phyloP scores from a whole-genome alignment of 2,797 vertebrate genomes.

The Notoglanidium macrostoma region DNA sequence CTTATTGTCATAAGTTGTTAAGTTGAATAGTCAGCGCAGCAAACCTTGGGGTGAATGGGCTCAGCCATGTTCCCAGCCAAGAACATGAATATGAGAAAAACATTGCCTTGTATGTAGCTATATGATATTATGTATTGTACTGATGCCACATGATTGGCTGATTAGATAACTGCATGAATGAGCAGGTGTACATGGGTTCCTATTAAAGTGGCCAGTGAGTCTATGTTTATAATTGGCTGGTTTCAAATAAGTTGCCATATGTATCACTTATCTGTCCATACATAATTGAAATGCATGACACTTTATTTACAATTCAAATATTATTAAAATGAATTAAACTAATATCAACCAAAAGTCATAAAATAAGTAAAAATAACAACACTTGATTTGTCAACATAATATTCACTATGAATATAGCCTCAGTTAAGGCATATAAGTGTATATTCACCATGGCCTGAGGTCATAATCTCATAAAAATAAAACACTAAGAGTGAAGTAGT shows the following conservation, averaged over 20 bases:
- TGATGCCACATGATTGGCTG: not conserved
- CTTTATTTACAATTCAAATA: not conserved
- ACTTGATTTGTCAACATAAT: not conserved
- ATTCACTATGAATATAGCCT: not conserved
- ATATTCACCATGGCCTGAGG: not conserved
- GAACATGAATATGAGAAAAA: not conserved
- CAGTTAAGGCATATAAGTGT: not conserved
- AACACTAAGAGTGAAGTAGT: conserved; percentile 18
- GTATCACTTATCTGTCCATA: not conserved
- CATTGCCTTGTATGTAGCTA: not conserved
- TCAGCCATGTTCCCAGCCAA: not conserved
- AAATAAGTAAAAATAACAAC: not conserved
- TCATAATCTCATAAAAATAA: conserved; percentile 15
- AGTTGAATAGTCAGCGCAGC: not conserved
- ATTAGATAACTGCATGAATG: not conserved
- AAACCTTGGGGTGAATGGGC: not conserved
- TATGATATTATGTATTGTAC: not conserved
- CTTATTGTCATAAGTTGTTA: not conserved
- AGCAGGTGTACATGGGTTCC: not conserved
- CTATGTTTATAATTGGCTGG: not conserved
- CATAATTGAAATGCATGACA: not conserved
- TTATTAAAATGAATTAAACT: not conserved
- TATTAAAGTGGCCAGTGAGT: not conserved
- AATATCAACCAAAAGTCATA: not conserved
- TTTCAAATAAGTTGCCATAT: not conserved